phyloP scores from a whole-genome alignment of 2,888 invertebrate species.

The Caenorhabditis sulstoni region DNA sequence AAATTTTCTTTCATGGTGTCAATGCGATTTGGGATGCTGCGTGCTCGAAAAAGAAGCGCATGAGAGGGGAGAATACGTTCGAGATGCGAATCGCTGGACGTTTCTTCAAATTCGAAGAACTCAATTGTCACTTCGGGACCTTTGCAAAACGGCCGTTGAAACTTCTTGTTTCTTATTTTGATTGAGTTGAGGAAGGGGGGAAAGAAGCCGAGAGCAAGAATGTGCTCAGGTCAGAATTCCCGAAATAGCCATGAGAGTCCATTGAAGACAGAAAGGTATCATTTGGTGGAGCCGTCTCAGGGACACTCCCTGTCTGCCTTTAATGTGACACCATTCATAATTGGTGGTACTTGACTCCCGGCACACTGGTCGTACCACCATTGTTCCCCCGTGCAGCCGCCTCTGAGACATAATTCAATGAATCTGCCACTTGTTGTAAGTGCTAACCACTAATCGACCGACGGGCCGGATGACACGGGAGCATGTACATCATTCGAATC shows the following conservation, averaged over 20 bases:
- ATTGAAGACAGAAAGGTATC: too few relatives aligned
- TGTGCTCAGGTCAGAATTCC: too few relatives aligned
- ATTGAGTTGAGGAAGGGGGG: too few relatives aligned
- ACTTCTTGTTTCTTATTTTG: slow-evolving; percentile 2
- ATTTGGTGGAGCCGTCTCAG: too few relatives aligned
- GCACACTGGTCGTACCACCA: neutral
- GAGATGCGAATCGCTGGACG: slow-evolving; percentile 11
- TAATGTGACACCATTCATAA: neutral
- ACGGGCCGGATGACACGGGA: slow-evolving; percentile 30
- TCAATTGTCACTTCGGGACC: slow-evolving; percentile 26
- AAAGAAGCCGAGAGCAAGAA: too few relatives aligned
- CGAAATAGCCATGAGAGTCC: too few relatives aligned
- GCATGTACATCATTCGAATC: slow-evolving; percentile 17
- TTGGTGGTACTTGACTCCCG: slow-evolving; percentile 30
- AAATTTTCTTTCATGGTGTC: slow-evolving; percentile 55
- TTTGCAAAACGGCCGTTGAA: neutral
- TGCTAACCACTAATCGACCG: slow-evolving; percentile 56
- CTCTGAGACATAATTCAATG: slow-evolving; percentile 24
- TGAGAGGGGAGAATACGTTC: slow-evolving; percentile 40
- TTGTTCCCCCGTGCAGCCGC: slow-evolving; percentile 3
- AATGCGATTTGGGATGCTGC: slow-evolving; percentile 41
- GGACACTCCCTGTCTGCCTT: slow-evolving; percentile 14
- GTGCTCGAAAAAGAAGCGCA: neutral
- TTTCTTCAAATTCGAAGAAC: slow-evolving; percentile 9
- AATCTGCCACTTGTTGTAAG: slow-evolving; percentile 34